Evolutionary conservation across 2,113 vertebrate genomes (phyloP), one percentile per base, ranked within the genome.

Genomic region (Paralichthys olivaceus): DNA sequence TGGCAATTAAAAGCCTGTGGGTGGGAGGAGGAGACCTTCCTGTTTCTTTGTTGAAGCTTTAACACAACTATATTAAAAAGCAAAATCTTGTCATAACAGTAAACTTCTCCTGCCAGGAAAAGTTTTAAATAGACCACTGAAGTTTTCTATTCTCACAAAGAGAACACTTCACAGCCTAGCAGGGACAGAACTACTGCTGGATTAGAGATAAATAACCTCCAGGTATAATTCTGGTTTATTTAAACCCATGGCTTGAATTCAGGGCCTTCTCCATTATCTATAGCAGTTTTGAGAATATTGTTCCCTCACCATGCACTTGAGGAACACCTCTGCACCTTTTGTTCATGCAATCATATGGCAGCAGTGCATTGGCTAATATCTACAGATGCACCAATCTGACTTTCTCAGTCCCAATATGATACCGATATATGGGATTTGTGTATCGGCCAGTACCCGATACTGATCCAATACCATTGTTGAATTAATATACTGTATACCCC

Each of bases 1-100:
- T 62, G 56, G 80, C 89, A 91, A 88, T 92, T 92, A 90, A 90
- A 84, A 89, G 68, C 80, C 71, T 61, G 59, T 47, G 55, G 11
- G 59, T 54, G 49, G 72, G 79, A 72, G 84, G 76, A 70, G 64
- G 75, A 86, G 60, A 45, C 47, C 13, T 20, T n/a, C 6, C 17
- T 51, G 14, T 47, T 15, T 47, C 17, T 7, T 15, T 45, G 43
- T 45, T 45, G 78, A 68, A 79, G 85, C 80, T 76, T 81, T 74
- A 82, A 45, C 20, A n/a, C 72, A 70, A 28, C 25, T 62, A 40
- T 11, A 66, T 32, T 14, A 47, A 12, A 61, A 45, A 56, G 43
- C 19, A 32, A 55, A 17, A 2, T 26, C 0, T 4, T 20, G n/a
- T 26, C 4, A 47, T 40, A 5, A 40, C 53, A 29, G 57, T 12